Percentiles rank a stretch among this genome's conserved stretches.
These are phyloP conservation scores for Cervus canadensis DNA, from an alignment of 2,113 vertebrate species.

Conservation along the genomic window DNA sequence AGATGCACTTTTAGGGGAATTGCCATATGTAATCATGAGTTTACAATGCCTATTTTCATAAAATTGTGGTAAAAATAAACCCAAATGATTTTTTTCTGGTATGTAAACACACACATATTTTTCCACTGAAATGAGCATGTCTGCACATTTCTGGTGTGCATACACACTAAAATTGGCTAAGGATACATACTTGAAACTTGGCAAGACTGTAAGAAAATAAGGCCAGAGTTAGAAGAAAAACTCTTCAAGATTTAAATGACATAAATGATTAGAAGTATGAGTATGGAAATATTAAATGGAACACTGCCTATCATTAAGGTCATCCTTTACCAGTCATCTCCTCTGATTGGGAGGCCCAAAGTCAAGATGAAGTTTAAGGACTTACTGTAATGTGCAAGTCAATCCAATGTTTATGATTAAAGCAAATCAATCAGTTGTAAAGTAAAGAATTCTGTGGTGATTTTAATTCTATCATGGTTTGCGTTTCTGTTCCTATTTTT, in stretches of 20 bases:
- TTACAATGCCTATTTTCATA: background rate
- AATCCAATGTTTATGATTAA: background rate
- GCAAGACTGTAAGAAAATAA: constrained; percentile 39
- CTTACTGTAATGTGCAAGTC: background rate
- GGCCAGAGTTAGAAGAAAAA: constrained; percentile 37
- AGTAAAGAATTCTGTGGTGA: background rate
- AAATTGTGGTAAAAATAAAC: constrained; percentile 34
- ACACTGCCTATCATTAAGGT: background rate
- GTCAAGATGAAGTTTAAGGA: constrained; percentile 7
- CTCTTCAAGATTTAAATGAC: constrained; percentile 27
- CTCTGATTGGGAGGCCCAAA: background rate
- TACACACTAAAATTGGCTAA: constrained; percentile 30
- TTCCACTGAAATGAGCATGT: constrained; percentile 38
- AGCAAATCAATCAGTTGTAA: constrained; percentile 4
- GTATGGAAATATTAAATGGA: background rate
- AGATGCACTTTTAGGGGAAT: background rate
- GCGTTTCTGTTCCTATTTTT: constrained; percentile 27
- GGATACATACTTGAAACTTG: constrained; percentile 51
- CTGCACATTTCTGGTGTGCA: constrained; percentile 19
- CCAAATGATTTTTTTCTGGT: background rate
- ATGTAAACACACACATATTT: background rate
- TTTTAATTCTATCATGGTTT: constrained; percentile 39
- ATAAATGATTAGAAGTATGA: constrained; percentile 33
- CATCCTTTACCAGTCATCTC: background rate
- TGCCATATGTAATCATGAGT: background rate